Base-by-base conservation (phyloP, 2,888 invertebrate genomes). In the Salpingus planirostris region DNA sequence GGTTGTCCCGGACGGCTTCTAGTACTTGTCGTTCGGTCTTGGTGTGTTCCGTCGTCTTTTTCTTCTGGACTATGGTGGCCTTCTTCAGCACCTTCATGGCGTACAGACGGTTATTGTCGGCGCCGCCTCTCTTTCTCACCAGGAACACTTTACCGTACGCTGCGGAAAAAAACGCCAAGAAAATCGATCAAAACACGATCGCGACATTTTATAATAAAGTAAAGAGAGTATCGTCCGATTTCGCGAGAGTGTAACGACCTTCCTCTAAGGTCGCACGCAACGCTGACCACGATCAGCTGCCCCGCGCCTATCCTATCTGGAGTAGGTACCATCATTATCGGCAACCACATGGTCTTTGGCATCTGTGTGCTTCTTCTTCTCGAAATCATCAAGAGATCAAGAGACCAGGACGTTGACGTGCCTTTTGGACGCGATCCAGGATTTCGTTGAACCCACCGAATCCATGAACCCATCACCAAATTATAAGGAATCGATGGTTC, bases 11-110 rank as follows among this genome's bases (percentile, higher is more conserved):
- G 40, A 97, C 89, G 29, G 91, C 88, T 66, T 96, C 96, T 47
- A 97, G 73, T 38, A 97, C 95, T 73, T 95, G 89, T 67, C 96
- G 72, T 67, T 97, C 96, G 31, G 95, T 95, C 70, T 88, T 82
- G 15, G 95, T 96, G 68, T 97, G 97, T 62, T 97, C 97, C 7
- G 92, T 85, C 34, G 92, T 92, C 70, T 93, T 93, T 61, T 88
- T 80, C 69, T 91, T 92, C 65, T 88, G 89, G 21, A 92, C 88
- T 52, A 95, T 92, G 14, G 89, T 84, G 31, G 90, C 89, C 64
- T 96, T 96, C 67, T 92, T 92, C 59, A 96, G 70, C 47, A 96
- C 93, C 68, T 97, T 97, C 95, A 97, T 96, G 35, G 96, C 96
- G 69, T 96, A 97, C 40, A 96, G 73, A 48, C 87, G 83, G 27